These are phyloP conservation scores for Halcyon smyrnensis DNA, from an alignment of 2,797 vertebrate genomes.

Conservation along the genomic window DNA sequence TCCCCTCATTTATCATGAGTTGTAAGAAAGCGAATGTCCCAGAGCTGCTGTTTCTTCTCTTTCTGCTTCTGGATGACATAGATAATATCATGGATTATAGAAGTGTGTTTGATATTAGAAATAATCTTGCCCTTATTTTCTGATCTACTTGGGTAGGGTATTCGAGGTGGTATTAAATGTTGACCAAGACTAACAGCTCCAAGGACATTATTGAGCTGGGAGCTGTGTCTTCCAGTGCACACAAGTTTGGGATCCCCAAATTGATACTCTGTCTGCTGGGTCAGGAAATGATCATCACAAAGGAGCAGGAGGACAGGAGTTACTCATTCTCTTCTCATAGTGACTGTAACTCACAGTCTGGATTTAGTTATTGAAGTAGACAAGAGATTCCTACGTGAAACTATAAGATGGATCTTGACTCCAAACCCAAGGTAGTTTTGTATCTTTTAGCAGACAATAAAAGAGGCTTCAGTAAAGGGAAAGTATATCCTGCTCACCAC, in stretches of 20 bases:
- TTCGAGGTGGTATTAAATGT: neutral
- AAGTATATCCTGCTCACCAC: neutral
- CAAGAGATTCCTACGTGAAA: neutral
- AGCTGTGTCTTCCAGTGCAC: neutral
- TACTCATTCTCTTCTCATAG: neutral
- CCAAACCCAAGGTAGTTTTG: neutral
- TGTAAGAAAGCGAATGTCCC: neutral
- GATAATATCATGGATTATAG: neutral
- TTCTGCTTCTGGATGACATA: neutral
- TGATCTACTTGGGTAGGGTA: neutral
- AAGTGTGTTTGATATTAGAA: neutral
- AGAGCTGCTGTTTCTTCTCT: neutral
- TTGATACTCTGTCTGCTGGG: neutral
- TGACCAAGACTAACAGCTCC: neutral
- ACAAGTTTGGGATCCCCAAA: neutral
- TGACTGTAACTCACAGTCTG: neutral
- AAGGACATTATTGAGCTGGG: neutral
- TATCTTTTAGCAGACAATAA: neutral
- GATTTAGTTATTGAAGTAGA: neutral
- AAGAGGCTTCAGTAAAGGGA: neutral
- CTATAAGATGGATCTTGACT: neutral
- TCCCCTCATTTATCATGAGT: neutral
- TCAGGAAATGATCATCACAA: neutral
- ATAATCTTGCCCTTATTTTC: neutral
- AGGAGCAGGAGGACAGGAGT: neutral